Evolutionary conservation across 2,888 invertebrate species (phyloP).

Genomic region (Heterodera filipjevi): DNA sequence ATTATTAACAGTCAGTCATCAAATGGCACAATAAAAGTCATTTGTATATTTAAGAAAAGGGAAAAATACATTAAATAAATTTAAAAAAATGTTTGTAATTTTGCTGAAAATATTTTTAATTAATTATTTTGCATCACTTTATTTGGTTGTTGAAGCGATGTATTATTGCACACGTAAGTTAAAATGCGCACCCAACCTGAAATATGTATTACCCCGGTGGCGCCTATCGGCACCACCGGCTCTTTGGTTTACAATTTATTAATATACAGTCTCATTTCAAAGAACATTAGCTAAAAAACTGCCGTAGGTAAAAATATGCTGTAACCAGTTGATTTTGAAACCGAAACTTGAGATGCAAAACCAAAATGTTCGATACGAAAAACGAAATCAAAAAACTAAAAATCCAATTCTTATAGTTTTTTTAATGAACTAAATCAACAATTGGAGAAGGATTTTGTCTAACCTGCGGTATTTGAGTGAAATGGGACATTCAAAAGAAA

Average conservation of each 20-base stretch:
- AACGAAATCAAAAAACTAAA: too few relatives aligned
- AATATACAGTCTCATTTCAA: neutral
- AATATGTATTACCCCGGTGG: too few relatives aligned
- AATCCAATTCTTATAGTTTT: too few relatives aligned
- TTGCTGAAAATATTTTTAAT: neutral
- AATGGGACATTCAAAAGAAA: too few relatives aligned
- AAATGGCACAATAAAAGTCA: neutral
- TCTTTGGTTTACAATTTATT: neutral
- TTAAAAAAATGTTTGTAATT: neutral
- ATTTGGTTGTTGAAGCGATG: neutral
- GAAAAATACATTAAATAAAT: neutral
- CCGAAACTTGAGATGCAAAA: too few relatives aligned
- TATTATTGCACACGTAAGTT: constrained; percentile 1
- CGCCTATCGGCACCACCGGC: too few relatives aligned
- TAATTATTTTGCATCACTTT: neutral
- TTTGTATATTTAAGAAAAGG: neutral
- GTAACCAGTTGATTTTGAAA: too few relatives aligned
- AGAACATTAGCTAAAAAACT: neutral
- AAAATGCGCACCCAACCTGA: too few relatives aligned
- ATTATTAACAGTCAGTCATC: neutral
- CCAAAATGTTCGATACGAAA: too few relatives aligned
- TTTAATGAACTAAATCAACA: too few relatives aligned
- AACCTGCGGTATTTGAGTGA: too few relatives aligned
- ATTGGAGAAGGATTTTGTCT: too few relatives aligned
- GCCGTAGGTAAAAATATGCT: neutral